Percentiles rank a stretch among this genome's conserved stretches.
Conservation (phyloP, 2,797 vertebrate genomes). For the Furcifer pardalis region DNA sequence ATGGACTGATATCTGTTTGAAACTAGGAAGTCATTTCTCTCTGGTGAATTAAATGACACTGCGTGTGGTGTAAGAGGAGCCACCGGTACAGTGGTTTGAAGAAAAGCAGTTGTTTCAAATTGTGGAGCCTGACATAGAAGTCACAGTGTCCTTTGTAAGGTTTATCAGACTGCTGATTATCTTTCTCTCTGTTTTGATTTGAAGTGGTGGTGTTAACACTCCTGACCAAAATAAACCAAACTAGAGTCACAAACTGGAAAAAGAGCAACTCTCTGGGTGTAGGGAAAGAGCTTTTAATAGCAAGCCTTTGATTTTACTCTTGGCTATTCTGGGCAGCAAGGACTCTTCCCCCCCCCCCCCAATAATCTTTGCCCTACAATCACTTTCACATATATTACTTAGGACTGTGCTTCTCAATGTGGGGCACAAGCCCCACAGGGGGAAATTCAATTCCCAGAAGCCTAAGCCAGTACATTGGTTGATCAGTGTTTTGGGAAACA, state of each 20-base stretch:
- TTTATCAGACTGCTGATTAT: conserved; percentile 16
- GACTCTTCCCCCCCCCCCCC: conserved; percentile 62
- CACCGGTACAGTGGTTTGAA: neutral
- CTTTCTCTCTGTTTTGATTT: conserved; percentile 45
- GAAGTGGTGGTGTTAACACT: conserved; percentile 87
- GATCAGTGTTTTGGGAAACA: too few species aligned
- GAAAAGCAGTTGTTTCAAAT: too few species aligned
- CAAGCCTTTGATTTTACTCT: conserved; percentile 83
- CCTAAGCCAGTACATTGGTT: too few species aligned
- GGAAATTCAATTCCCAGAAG: too few species aligned
- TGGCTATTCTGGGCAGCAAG: conserved; percentile 85
- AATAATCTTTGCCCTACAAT: conserved; percentile 75
- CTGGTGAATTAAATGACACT: neutral
- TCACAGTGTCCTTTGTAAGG: conserved; percentile 6
- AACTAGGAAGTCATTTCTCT: neutral
- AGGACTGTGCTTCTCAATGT: too few species aligned
- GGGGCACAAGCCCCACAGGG: too few species aligned
- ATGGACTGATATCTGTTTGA: neutral
- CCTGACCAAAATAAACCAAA: conserved; percentile 87
- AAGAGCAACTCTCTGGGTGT: conserved; percentile 77
- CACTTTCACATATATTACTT: conserved; percentile 73
- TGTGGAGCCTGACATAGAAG: conserved; percentile 19
- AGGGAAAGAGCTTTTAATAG: conserved; percentile 87
- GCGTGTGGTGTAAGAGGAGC: too few species aligned
- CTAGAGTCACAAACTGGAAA: conserved; percentile 77